phyloP scores from a whole-genome alignment of 2,888 invertebrate species.

The Penaeus monodon region DNA sequence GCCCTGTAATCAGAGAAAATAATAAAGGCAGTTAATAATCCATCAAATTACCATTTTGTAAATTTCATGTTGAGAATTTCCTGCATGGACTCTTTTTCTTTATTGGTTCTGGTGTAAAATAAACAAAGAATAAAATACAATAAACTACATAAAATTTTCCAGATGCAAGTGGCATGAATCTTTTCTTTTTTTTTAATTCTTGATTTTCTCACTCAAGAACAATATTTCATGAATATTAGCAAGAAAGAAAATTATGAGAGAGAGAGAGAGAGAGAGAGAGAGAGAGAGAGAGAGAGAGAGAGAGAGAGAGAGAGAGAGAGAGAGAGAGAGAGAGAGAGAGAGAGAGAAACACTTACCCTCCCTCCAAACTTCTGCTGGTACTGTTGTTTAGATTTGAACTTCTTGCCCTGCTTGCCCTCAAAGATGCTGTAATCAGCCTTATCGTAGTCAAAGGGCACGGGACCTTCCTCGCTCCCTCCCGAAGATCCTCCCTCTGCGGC shows the following conservation, averaged over 20 bases:
- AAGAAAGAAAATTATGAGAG: too few species aligned
- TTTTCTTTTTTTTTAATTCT: too few species aligned
- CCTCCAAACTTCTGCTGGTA: constrained; percentile 35
- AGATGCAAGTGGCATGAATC: background rate
- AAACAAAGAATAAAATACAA: background rate
- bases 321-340: too few species aligned
- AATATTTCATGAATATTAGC: too few species aligned
- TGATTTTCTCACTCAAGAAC: too few species aligned
- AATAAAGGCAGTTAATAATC: background rate
- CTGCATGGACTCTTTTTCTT: too few species aligned
- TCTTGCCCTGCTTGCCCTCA: constrained; percentile 31
- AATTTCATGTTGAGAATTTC: too few species aligned
- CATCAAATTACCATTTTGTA: background rate
- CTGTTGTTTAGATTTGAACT: constrained; percentile 9
- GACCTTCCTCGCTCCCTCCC: background rate
- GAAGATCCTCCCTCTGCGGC: background rate
- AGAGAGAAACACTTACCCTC: constrained; percentile 27
- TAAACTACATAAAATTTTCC: too few species aligned
- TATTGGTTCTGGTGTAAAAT: background rate
- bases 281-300: too few species aligned
- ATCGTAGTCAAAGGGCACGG: constrained; percentile 48
- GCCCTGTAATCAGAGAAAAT: constrained; percentile 3
- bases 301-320: too few species aligned
- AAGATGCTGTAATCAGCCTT: constrained; percentile 54
- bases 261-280: too few species aligned